Evolutionary conservation across 1,140 invertebrate genomes (phyloP), one percentile per base, ranked within the genome.

Genomic region (Drosophila pectinifera): DNA sequence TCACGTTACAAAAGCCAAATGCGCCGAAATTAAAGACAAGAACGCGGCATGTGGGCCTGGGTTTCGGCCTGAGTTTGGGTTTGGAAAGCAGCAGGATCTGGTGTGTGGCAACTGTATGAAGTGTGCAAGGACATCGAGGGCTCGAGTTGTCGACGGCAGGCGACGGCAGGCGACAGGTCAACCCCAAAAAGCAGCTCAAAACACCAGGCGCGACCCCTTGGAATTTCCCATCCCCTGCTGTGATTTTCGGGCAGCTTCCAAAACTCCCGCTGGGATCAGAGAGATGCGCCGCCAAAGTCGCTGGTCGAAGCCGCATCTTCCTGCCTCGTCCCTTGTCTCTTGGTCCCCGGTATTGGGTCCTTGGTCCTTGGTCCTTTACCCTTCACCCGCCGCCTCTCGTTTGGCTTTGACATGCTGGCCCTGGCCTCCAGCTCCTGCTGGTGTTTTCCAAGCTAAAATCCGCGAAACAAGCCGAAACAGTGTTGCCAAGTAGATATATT

Each of bases 1-100:
- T 92, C 91, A 84, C 63, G 86, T 92, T 91, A 92, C 70, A 92
- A 92, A 92, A 92, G 85, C 85, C 83, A 92, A 91, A 78, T 91
- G 90, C 69, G 80, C 72, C 56, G 80, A 80, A 90, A 84, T 89
- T 84, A 84, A 84, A 89, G 77, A 80, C 77, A 89, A 89, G 80
- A 41, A 43, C 82, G 43, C 74, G 48, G 82, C 78, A 86, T 78
- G 81, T 78, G 77, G 80, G 59, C 73, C 24, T 18, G 11, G 38
- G 18, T 28, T 11, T 13, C 16, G 31, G 16, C 4, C 18, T 43
- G 26, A n/a, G n/a, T n/a, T n/a, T n/a, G n/a, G n/a, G n/a, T n/a
- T n/a, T n/a, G 28, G 10, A 10, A 41, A 56, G 26, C 62, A 43
- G 68, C 61, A 26, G 63, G 58, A 24, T 41, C 48, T 51, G 24